A percentile compares a stretch with the other conserved stretches of the same genome.
phyloP scores from a whole-genome alignment of 2,113 vertebrate genomes.

The Tapirus terrestris region DNA sequence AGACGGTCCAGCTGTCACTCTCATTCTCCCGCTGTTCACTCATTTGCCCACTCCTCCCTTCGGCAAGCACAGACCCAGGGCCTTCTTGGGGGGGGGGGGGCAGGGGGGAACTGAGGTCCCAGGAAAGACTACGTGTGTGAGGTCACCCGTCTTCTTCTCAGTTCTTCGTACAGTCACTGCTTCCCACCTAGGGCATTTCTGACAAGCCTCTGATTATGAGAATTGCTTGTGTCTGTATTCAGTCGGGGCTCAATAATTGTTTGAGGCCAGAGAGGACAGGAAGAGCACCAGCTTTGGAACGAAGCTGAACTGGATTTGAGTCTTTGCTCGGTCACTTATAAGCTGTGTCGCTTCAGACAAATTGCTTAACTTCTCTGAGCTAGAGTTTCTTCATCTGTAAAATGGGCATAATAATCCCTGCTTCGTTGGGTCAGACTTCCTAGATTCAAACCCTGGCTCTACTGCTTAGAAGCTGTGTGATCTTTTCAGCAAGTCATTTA shows the following conservation, averaged over 20 bases:
- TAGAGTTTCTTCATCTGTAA: neutral
- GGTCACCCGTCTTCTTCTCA: neutral
- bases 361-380: neutral
- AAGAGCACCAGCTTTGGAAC: neutral
- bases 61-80: neutral
- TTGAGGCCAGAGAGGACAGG: neutral
- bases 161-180: neutral
- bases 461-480: neutral
- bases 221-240: neutral
- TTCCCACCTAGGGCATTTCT: neutral
- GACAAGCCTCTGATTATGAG: neutral
- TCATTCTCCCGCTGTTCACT: rapidly evolving
- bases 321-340: neutral
- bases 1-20: neutral
- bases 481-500: neutral
- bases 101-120: neutral
- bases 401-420: neutral
- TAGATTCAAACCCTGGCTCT: neutral
- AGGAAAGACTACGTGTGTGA: neutral
- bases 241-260: neutral
- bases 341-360: neutral
- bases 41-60: neutral
- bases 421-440: neutral
- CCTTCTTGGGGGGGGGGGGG: neutral
- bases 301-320: neutral